These are phyloP conservation scores for Centropus bengalensis DNA, from an alignment of 2,113 vertebrate genomes.

Conservation along the genomic window DNA sequence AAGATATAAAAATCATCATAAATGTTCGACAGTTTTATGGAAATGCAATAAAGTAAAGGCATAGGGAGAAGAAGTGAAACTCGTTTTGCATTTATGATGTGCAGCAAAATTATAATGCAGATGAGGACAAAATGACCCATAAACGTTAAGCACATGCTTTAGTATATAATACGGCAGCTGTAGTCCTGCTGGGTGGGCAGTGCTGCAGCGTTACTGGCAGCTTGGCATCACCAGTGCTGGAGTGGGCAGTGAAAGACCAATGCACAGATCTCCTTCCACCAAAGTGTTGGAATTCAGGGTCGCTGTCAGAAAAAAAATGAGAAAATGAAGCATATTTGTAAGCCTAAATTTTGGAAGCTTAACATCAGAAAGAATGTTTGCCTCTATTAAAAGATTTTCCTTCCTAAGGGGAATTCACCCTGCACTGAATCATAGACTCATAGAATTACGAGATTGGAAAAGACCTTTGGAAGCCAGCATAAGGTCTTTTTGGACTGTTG, in stretches of 20 bases:
- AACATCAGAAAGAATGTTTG: background rate
- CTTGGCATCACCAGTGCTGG: background rate
- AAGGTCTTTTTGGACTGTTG: background rate
- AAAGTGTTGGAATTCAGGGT: background rate
- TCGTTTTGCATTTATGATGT: constrained; percentile 62
- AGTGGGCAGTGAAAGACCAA: rapidly evolving
- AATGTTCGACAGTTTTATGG: constrained; percentile 71
- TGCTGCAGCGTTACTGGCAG: background rate
- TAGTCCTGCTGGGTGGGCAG: background rate
- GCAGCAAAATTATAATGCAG: constrained; percentile 51
- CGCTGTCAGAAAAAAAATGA: background rate
- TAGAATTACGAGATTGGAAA: no score
- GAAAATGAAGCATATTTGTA: background rate
- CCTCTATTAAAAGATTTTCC: rapidly evolving
- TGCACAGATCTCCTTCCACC: background rate
- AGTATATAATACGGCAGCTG: background rate
- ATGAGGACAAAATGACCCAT: constrained; percentile 64
- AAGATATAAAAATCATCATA: constrained; percentile 68
- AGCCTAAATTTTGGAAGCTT: background rate
- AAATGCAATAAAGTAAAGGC: constrained; percentile 68
- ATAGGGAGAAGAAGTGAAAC: constrained; percentile 42
- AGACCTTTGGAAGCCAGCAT: background rate
- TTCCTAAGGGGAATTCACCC: background rate
- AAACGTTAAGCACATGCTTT: constrained; percentile 57
- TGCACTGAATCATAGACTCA: background rate